Evolutionary conservation across 2,888 invertebrate genomes (phyloP), one percentile per base, ranked within the genome.

Genomic region (Lasiommata megera): DNA sequence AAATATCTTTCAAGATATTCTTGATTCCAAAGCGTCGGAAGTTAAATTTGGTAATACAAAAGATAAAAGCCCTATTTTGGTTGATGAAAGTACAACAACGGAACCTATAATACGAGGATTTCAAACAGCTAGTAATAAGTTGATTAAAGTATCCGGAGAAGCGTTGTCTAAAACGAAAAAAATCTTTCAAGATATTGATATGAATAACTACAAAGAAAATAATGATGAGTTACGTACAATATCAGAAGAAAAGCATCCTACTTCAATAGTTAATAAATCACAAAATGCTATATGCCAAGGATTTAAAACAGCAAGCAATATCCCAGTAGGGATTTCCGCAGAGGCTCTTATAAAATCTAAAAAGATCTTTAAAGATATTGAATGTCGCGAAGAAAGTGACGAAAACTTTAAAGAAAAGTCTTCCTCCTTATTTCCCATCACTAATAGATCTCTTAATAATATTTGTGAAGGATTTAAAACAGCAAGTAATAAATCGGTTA

Each of bases 301-400:
- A 3, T 78, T 79, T 62, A 61, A 71, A 59, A 79, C 77, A 7
- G 80, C 77, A 6, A 71, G 66, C 57, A 77, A 77, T 28, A 78
- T 76, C 61, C 56, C 60, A 14, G 63, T 79, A 14, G 28, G 43
- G 12, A 66, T 80, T 41, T 76, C 77, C 6, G 70, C 79, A 63
- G 66, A 73, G 41, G 69, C 76, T 37, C 62, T 84, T 14, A 64
- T 73, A 47, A 77, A 71, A 63, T 77, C 76, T 36, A 77, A 71
- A 58, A 69, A 67, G 36, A 61, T 84, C 28, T 83, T 84, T 68
- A 65, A 73, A 63, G 38, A 55, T n/a, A 34, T 28, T 17, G 34
- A 51, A n/a, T n/a, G n/a, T n/a, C n/a, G n/a, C 40, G 9, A 9
- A 43, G n/a, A 14, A 18, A 3, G 16, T 11, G 23, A 23, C 23